phyloP scores from a whole-genome alignment of 2,113 vertebrate genomes.

The Hypocryptadius cinnamomeus region DNA sequence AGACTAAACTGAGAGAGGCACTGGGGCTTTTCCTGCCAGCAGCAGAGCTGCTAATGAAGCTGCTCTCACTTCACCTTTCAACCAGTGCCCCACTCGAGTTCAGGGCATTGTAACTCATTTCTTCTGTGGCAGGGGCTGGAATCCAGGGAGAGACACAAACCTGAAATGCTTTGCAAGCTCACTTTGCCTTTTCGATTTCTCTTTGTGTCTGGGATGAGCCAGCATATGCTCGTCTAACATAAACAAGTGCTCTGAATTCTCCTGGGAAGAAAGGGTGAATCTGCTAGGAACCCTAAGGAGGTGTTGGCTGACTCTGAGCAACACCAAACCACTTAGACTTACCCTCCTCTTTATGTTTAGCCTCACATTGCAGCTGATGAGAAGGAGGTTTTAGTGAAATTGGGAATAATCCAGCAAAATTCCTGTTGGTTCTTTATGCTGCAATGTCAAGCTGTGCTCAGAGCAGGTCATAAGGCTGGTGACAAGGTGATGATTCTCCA shows the following conservation, averaged over 20 bases:
- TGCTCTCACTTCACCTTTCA: not conserved
- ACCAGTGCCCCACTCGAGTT: not conserved
- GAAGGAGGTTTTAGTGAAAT: not conserved
- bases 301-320: not conserved
- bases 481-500: not conserved
- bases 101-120: not conserved
- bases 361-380: not conserved
- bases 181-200: not conserved
- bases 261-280: not conserved
- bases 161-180: not conserved
- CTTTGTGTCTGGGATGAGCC: not conserved
- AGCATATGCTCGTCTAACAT: not conserved
- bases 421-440: not conserved
- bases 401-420: not conserved
- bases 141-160: not conserved
- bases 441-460: not conserved
- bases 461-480: not conserved
- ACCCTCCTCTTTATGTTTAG: not conserved
- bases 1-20: not conserved
- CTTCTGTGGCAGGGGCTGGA: not conserved
- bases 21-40: not conserved
- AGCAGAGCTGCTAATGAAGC: not conserved
- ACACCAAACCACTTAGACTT: not conserved
- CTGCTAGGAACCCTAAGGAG: not conserved
- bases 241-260: not conserved